A percentile compares a stretch with the other conserved stretches of the same genome.
Evolutionary conservation across 2,888 invertebrate species (phyloP).

Genomic region (Aromia moschata): DNA sequence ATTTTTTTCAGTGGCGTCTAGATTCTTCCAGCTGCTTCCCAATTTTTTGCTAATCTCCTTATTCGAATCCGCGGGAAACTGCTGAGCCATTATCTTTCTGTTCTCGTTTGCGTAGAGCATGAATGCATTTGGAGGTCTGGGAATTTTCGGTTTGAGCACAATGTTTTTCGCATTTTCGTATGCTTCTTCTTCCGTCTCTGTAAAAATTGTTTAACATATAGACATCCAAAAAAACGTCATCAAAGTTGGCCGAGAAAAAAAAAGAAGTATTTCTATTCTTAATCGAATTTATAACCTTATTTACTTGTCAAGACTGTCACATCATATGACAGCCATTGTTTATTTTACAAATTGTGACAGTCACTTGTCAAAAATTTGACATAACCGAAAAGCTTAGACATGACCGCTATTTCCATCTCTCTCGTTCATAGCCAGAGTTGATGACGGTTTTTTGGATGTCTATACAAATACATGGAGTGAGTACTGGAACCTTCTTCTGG

Average conservation of each 20-base stretch:
- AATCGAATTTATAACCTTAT: no score
- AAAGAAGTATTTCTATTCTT: no score
- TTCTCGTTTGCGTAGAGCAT: slow-evolving; percentile 73
- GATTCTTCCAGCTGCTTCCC: slow-evolving; percentile 69
- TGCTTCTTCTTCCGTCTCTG: slow-evolving; percentile 26
- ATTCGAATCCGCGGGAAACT: slow-evolving; percentile 69
- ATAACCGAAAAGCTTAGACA: no score
- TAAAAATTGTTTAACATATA: no score
- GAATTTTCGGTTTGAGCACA: slow-evolving; percentile 61
- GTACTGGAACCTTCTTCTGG: not conserved
- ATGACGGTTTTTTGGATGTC: not conserved
- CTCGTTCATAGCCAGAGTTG: no score
- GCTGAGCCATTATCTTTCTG: slow-evolving; percentile 67
- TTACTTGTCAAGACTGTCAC: no score
- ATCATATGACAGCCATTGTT: no score
- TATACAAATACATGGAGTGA: not conserved
- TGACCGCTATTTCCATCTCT: no score
- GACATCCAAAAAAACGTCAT: no score
- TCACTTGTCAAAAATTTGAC: no score
- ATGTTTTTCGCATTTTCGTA: slow-evolving; percentile 24
- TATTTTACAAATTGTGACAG: no score
- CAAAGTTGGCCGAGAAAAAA: no score
- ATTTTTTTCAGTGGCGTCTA: slow-evolving; percentile 66
- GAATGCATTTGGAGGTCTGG: slow-evolving; percentile 71
- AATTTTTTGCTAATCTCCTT: slow-evolving; percentile 71